Evolutionary conservation across 1,140 invertebrate species (phyloP), one percentile per base, ranked within the genome.

Genomic region (Odontomachus brunneus): DNA sequence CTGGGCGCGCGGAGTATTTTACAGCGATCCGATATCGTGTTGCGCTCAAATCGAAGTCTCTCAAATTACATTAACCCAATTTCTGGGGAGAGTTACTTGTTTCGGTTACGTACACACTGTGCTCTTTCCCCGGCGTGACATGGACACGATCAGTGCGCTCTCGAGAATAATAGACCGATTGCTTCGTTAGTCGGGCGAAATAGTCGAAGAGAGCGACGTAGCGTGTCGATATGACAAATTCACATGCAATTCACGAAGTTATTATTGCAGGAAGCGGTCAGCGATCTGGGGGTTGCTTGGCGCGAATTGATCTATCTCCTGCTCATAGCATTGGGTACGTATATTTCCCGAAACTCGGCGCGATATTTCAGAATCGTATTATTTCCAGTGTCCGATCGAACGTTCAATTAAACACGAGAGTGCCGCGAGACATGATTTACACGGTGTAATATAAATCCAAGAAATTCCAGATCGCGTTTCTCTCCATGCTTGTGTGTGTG

Each of bases 271-370:
- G 96, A 97, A 93, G 95, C 95, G 55, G 91, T 95, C 63, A 94
- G 95, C 91, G 96, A 97, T 92, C 84, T 97, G 3, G 91, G 95
- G 65, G 90, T 95, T 9, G 95, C 95, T n/a, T 97, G 95, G 95
- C 90, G 84, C 62, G 95, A 96, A 88, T 94, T 97, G 59, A 65
- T 96, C 26, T 96, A 96, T 83, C 91, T 97, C 60, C 94, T 95
- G 73, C 86, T 95, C 4, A 95, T 96, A 73, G 94, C 96, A 51
- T 93, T 96, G 53, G 95, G 96, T 96, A 94, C 92, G 91, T 63
- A 17, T 65, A 26, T 5, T 11, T 11, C 0, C 2, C 33, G 15
- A 29, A n/a, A 17, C 38, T 11, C 7, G 2, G 2, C 17, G 15
- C 53, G 22, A 26, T 72, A 33, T 33, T 57, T 15, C 5, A 29